A percentile compares a stretch with the other conserved stretches of the same genome.
These are phyloP conservation scores for Notodonta dromedarius DNA, from an alignment of 2,888 invertebrate genomes.

Conservation along the genomic window DNA sequence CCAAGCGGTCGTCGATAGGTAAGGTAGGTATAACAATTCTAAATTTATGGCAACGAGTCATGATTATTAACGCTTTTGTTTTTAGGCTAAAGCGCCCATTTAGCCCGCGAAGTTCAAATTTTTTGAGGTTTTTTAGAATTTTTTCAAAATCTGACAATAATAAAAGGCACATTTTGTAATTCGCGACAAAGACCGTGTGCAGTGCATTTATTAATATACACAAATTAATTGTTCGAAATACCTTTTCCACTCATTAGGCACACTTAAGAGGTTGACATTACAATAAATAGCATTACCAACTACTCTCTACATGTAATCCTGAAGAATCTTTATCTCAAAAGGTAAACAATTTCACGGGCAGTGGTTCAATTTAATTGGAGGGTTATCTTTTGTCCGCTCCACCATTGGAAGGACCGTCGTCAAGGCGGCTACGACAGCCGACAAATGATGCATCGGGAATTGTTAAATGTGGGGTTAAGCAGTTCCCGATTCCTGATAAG, in stretches of 20 bases:
- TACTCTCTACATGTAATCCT: slow-evolving; percentile 32
- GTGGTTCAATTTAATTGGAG: slow-evolving; percentile 79
- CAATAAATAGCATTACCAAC: not conserved
- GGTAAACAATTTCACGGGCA: slow-evolving; percentile 80
- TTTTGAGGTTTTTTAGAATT: no score
- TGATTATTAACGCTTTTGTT: no score
- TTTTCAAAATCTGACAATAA: no score
- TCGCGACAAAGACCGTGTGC: no score
- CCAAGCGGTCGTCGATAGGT: no score
- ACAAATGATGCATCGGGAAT: slow-evolving; percentile 74
- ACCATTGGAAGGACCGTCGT: slow-evolving; percentile 66
- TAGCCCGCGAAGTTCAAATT: no score
- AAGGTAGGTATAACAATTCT: no score
- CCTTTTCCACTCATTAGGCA: not conserved
- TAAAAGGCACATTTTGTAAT: no score
- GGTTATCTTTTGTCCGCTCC: slow-evolving; percentile 73
- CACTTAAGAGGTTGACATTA: not conserved
- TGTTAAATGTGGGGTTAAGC: slow-evolving; percentile 43
- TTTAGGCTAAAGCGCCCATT: no score
- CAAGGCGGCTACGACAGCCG: slow-evolving; percentile 68
- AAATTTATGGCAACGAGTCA: no score
- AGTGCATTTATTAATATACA: no score
- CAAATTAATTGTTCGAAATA: no score
- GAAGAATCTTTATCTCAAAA: slow-evolving; percentile 63
- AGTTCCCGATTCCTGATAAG: slow-evolving; percentile 29